Conservation (phyloP, 2,113 vertebrate genomes). For the Notothenia rossii region DNA sequence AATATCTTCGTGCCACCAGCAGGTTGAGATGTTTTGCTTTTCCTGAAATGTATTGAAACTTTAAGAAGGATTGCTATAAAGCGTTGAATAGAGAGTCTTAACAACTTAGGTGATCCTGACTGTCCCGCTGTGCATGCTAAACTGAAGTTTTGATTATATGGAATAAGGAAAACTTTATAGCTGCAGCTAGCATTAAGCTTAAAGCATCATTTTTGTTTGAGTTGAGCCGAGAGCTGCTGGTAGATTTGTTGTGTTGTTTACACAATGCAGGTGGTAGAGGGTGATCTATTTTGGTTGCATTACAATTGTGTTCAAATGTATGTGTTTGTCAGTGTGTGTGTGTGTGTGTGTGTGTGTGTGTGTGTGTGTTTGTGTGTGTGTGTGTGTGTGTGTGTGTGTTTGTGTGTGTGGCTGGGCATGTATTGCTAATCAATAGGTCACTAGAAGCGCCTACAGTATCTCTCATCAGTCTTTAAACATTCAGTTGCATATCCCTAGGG, state of each 20-base stretch:
- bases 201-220: background rate
- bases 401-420: background rate
- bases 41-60: background rate
- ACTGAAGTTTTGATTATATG: background rate
- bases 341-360: background rate
- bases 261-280: slow-evolving; percentile 1
- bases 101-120: background rate
- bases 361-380: background rate
- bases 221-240: background rate
- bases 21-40: slow-evolving; percentile 5
- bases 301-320: background rate
- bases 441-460: slow-evolving; percentile 27
- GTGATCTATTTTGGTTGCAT: background rate
- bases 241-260: background rate
- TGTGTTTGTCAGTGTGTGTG: background rate
- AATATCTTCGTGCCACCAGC: background rate
- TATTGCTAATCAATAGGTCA: slow-evolving; percentile 28
- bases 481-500: slow-evolving; percentile 26
- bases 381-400: background rate
- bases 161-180: background rate
- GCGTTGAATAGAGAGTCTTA: background rate
- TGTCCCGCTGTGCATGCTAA: background rate
- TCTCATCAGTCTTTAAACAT: slow-evolving; percentile 21
- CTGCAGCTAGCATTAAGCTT: background rate
- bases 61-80: background rate